phyloP scores from a whole-genome alignment of 2,888 invertebrate genomes.

The Macrophya alboannulata region DNA sequence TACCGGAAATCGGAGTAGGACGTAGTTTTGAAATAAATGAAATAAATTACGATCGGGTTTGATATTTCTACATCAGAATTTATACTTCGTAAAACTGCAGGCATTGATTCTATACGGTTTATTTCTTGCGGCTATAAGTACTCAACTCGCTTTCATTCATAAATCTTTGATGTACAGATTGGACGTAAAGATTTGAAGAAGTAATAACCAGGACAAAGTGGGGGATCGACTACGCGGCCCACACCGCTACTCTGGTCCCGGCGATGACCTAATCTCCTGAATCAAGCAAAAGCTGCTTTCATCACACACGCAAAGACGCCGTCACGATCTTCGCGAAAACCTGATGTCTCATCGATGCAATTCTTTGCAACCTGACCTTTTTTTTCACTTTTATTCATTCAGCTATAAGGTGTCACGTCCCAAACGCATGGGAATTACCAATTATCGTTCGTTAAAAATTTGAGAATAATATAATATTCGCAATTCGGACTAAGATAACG shows the following conservation, averaged over 20 bases:
- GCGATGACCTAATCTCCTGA: slow-evolving; percentile 55
- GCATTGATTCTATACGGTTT: neutral
- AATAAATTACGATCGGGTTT: neutral
- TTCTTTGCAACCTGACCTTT: neutral
- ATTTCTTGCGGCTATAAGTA: neutral
- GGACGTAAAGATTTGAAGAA: slow-evolving; percentile 41
- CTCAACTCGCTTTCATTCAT: slow-evolving; percentile 45
- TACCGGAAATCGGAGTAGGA: slow-evolving; percentile 41
- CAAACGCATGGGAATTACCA: neutral
- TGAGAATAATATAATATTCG: neutral
- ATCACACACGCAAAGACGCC: slow-evolving; percentile 6
- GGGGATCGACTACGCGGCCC: slow-evolving; percentile 30
- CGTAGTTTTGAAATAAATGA: neutral
- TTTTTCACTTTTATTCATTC: neutral
- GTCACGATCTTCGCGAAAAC: slow-evolving; percentile 13
- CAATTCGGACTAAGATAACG: neutral
- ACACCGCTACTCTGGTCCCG: slow-evolving; percentile 38
- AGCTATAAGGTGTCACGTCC: neutral
- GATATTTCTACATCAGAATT: neutral
- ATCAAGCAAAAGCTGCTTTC: slow-evolving; percentile 43
- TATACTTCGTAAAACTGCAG: neutral
- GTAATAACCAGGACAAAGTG: slow-evolving; percentile 39
- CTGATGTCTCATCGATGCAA: slow-evolving; percentile 46
- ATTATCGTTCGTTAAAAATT: neutral
- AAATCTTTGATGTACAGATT: slow-evolving; percentile 1